Percentiles rank a stretch among this genome's conserved stretches.
Evolutionary conservation across 2,797 vertebrate genomes (phyloP).

Genomic region (Champsocephalus gunnari): DNA sequence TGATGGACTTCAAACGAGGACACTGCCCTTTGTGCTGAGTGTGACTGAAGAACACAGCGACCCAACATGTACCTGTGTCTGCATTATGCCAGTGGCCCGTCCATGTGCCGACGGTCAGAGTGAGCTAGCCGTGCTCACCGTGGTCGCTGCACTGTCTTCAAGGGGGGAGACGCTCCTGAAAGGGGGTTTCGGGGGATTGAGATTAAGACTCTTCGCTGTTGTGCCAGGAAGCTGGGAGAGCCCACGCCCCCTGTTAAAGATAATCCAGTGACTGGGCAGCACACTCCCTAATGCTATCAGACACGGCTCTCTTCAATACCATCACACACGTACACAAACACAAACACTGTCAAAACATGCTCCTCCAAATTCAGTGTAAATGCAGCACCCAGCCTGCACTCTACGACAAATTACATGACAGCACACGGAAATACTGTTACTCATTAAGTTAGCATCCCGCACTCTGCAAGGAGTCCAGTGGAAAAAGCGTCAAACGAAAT

Average conservation of each 20-base stretch:
- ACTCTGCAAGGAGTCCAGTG: conserved; percentile 30
- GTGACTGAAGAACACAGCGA: conserved; percentile 55
- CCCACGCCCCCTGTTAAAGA: conserved; percentile 89
- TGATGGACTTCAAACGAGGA: conserved; percentile 52
- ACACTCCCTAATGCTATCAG: conserved; percentile 67
- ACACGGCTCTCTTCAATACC: conserved; percentile 68
- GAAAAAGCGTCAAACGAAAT: conserved; percentile 54
- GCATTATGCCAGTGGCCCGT: conserved; percentile 35
- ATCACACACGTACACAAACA: conserved; percentile 56
- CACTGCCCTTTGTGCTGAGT: conserved; percentile 43
- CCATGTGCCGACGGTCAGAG: conserved; percentile 27
- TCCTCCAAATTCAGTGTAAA: conserved; percentile 45
- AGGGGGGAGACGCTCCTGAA: conserved; percentile 75
- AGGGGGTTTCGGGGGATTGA: conserved; percentile 78
- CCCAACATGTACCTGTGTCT: conserved; percentile 51
- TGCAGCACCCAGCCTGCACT: conserved; percentile 39
- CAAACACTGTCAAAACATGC: conserved; percentile 63
- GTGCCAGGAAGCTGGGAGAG: conserved; percentile 86
- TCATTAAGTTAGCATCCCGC: conserved; percentile 25
- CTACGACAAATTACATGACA: conserved; percentile 42
- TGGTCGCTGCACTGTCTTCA: conserved; percentile 28
- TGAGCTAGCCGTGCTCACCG: conserved; percentile 26
- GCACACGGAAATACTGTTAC: conserved; percentile 31
- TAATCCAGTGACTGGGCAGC: conserved; percentile 90
- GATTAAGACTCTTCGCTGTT: conserved; percentile 84